These are phyloP conservation scores for Syritta pipiens DNA, from an alignment of 2,888 invertebrate genomes.

Conservation along the genomic window DNA sequence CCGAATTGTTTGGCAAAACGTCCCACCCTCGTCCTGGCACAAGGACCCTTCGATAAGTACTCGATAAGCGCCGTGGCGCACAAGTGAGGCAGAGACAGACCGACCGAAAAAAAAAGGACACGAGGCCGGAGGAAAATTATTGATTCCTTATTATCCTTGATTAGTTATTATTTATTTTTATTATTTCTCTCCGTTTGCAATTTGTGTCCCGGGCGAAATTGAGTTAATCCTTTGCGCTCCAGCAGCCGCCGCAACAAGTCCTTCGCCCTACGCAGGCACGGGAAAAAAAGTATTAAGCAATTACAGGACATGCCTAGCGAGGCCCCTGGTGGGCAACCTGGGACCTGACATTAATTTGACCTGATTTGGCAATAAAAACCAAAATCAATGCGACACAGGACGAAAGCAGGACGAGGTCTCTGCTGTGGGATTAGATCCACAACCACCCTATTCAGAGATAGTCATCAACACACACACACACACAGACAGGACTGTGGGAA, in stretches of 20 bases:
- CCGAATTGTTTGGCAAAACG: neutral
- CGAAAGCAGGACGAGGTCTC: neutral
- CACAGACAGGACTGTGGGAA: conserved; percentile 18
- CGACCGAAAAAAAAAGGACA: conserved; percentile 36
- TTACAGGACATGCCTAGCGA: conserved; percentile 18
- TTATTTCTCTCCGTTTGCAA: conserved; percentile 46
- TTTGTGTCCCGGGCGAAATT: conserved; percentile 36
- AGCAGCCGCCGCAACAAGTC: conserved; percentile 45
- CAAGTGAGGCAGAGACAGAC: conserved; percentile 32
- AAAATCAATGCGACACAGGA: conserved; percentile 57
- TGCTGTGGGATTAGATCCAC: no score
- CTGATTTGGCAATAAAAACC: conserved; percentile 58
- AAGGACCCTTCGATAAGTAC: conserved; percentile 28
- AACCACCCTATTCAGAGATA: no score
- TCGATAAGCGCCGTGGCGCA: conserved; percentile 15
- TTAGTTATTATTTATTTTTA: conserved; percentile 48
- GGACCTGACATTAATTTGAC: conserved; percentile 51
- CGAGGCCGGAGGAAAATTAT: conserved; percentile 30
- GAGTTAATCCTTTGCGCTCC: conserved; percentile 47
- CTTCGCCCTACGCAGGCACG: neutral
- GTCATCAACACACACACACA: neutral
- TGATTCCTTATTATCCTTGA: conserved; percentile 61
- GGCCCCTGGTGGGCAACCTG: conserved; percentile 1
- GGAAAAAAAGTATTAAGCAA: conserved; percentile 43
- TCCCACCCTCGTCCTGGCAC: neutral